Percentiles rank a stretch among this genome's conserved stretches.
These are phyloP conservation scores for Bucco capensis DNA, from an alignment of 2,113 vertebrate genomes.

Conservation along the genomic window DNA sequence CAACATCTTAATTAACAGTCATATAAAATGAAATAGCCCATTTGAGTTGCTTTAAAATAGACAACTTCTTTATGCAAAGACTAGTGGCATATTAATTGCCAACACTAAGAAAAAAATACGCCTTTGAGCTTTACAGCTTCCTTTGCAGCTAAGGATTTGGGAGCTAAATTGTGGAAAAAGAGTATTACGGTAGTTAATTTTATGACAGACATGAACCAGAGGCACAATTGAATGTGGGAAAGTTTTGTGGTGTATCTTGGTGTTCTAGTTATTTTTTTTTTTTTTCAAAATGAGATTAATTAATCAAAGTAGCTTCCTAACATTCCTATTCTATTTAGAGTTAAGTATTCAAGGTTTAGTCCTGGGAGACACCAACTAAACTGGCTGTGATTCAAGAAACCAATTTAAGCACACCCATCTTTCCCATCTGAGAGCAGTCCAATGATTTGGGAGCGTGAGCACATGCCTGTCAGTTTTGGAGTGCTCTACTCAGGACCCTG, in stretches of 20 bases:
- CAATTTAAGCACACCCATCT: background rate
- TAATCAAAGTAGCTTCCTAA: background rate
- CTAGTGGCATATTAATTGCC: slow-evolving; percentile 60
- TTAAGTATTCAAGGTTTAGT: background rate
- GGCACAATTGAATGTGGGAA: background rate
- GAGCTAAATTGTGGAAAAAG: slow-evolving; percentile 17
- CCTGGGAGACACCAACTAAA: background rate
- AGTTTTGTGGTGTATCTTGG: background rate
- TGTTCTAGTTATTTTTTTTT: background rate
- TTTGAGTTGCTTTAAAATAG: slow-evolving; percentile 67
- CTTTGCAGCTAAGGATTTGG: slow-evolving; percentile 35
- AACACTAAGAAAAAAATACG: slow-evolving; percentile 55
- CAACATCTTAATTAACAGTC: slow-evolving; percentile 75
- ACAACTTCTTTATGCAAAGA: slow-evolving; percentile 64
- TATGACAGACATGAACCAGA: slow-evolving; percentile 39
- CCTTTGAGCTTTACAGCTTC: slow-evolving; percentile 51
- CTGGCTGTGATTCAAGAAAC: background rate
- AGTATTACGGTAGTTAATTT: slow-evolving; percentile 48
- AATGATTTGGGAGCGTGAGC: background rate
- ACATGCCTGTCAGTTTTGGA: too few species aligned
- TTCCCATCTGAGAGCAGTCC: background rate
- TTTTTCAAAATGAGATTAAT: background rate
- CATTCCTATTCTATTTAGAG: background rate
- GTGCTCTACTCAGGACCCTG: background rate
- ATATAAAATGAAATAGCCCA: slow-evolving; percentile 67